Base-by-base conservation (phyloP, 2,797 vertebrate species). In the Takifugu rubripes region DNA sequence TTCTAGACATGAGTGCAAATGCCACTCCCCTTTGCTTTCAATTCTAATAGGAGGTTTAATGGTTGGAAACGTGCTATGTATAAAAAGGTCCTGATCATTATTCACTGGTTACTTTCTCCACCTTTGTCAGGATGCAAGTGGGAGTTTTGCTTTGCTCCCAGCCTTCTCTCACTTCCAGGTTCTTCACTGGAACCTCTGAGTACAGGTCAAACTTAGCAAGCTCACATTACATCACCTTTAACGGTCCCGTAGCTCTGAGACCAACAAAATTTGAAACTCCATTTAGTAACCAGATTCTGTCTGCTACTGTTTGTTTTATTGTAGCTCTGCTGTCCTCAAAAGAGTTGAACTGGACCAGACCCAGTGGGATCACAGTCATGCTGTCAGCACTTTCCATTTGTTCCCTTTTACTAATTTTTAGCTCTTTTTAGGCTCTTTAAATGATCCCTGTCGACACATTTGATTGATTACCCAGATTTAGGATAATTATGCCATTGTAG, bases 351-450 rank as follows among this genome's bases (percentile, higher is more conserved):
- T 15, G 29, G 53, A 67, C 21, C 43, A 43, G 43, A 43, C 61
- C 71, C 46, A 3, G 24, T n/a, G 5, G 56, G 43, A 54, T 65
- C 44, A 53, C 51, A 40, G 31, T 43, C 42, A 51, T 5, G 25
- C 49, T 70, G 44, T 53, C 52, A 12, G 48, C 31, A 43, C 63
- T 46, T 45, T 36, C 57, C 59, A 29, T 40, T 43, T 1, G 24
- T 51, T 69, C 56, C 56, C 31, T 58, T 61, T 58, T 47, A 64
- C 67, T 52, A 59, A 21, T 61, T 56, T 45, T 43, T 26, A 8
- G 16, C 9, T 7, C 26, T n/a, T 16, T 15, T 29, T 6, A 16
- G n/a, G 6, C 14, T 50, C 49, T n/a, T 44, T 16, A 6, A 44
- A 3, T n/a, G 5, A 17, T 16, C 36, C 12, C 12, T 40, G 36